Evolutionary conservation across 2,797 vertebrate species (phyloP).

Genomic region (Potorous gilbertii): DNA sequence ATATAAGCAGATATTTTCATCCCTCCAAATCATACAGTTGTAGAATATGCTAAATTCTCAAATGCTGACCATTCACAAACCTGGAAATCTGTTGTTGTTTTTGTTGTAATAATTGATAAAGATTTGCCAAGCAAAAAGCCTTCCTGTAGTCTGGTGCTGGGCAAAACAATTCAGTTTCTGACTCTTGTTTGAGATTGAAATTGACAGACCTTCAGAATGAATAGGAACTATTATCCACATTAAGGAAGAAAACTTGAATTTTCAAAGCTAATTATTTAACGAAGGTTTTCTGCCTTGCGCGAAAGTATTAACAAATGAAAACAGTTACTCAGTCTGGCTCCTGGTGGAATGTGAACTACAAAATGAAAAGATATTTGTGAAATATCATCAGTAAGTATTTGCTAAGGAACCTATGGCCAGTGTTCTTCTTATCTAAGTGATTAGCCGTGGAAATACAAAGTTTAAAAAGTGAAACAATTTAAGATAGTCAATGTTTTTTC

Average conservation of each 20-base stretch:
- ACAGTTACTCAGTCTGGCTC: background rate
- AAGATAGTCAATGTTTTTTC: accelerated
- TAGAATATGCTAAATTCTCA: background rate
- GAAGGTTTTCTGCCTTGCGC: background rate
- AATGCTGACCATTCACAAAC: accelerated
- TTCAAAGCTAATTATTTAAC: conserved; percentile 20
- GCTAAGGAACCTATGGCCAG: background rate
- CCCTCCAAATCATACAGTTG: background rate
- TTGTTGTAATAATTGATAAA: background rate
- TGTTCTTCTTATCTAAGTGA: accelerated
- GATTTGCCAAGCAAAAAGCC: background rate
- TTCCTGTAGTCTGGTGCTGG: background rate
- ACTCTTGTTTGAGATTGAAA: background rate
- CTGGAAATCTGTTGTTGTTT: background rate
- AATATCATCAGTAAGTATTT: background rate
- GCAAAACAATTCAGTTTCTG: background rate
- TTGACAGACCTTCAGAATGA: background rate
- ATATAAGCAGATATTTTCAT: too few species aligned
- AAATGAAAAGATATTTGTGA: background rate
- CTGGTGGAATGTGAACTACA: background rate
- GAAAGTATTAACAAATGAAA: background rate
- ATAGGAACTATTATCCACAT: background rate
- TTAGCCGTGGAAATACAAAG: accelerated
- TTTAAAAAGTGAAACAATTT: accelerated
- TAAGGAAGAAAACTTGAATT: background rate